Percentiles rank a stretch among this genome's conserved stretches.
Evolutionary conservation across 2,888 invertebrate species (phyloP).

Genomic region (Zele albiditarsus): DNA sequence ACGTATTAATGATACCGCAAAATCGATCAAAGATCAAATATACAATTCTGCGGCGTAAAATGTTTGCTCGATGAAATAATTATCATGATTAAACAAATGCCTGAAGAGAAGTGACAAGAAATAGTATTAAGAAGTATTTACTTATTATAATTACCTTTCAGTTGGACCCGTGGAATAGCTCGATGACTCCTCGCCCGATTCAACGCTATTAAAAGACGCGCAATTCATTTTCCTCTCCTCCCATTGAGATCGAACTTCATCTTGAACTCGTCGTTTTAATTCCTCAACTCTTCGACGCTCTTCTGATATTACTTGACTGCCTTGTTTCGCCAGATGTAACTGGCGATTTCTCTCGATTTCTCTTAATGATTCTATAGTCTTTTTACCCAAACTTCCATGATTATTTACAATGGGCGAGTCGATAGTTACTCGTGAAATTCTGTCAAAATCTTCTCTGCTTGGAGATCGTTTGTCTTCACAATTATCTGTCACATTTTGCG

Average conservation of each 20-base stretch:
- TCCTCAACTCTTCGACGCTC: slow-evolving; percentile 91
- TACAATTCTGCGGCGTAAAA: not conserved
- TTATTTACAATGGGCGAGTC: slow-evolving; percentile 83
- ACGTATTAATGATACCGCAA: not conserved
- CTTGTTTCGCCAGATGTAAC: slow-evolving; percentile 91
- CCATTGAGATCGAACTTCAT: slow-evolving; percentile 93
- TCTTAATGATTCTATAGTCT: slow-evolving; percentile 89
- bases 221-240: slow-evolving; percentile 80
- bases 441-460: slow-evolving; percentile 89
- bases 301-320: slow-evolving; percentile 94
- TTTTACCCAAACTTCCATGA: slow-evolving; percentile 81
- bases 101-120: not conserved
- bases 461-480: slow-evolving; percentile 75
- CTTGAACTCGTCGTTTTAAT: slow-evolving; percentile 88
- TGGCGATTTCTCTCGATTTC: slow-evolving; percentile 92
- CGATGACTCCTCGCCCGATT: slow-evolving; percentile 77
- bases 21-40: slow-evolving; percentile 16
- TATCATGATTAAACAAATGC: not conserved
- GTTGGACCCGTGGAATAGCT: slow-evolving; percentile 77
- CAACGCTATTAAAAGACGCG: slow-evolving; percentile 78
- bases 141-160: slow-evolving; percentile 68
- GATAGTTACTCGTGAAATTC: slow-evolving; percentile 90
- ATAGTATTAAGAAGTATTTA: not conserved
- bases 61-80: not conserved
- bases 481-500: slow-evolving; percentile 62